Base-by-base conservation (phyloP, 1,140 invertebrate genomes). In the Hyposmocoma kahamanoa region DNA sequence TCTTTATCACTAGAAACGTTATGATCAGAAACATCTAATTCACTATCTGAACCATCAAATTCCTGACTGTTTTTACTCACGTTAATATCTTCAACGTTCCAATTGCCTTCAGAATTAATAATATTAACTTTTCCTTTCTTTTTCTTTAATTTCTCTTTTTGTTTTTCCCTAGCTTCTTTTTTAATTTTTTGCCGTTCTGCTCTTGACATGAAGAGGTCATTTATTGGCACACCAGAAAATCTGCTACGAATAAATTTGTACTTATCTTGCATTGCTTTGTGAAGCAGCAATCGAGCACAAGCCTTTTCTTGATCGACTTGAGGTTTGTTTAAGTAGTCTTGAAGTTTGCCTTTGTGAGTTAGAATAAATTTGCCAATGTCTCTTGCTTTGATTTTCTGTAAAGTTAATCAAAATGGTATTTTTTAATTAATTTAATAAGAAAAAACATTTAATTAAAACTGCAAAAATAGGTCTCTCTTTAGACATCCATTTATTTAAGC, bases 331-430 rank as follows among this genome's bases (percentile, higher is more conserved):
- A 85, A 56, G 62, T 72, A 67, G 4, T 71, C 62, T 51, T 68
- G 69, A 11, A 84, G 36, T 39, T 75, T 61, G n/a, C 68, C 80
- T 42, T 63, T 71, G 18, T 85, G 78, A 15, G 76, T 81, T 0
- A 85, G 61, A 44, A 72, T 75, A 53, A 85, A 85, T 42, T 62
- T 70, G 34, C 76, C 82, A 21, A 85, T 34, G 30, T 81, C 78
- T 21, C 69, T 73, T 19, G 76, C 46, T 64, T 80, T 84, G 22
- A 85, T 69, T 82, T 83, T 85, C 82, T 85, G 79, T 18, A 57
- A 61, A 19, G 41, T 22, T n/a, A n/a, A n/a, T n/a, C n/a, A n/a
- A n/a, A n/a, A n/a, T n/a, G n/a, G n/a, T n/a, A n/a, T n/a, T n/a
- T n/a, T n/a, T n/a, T n/a, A n/a, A n/a, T n/a, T n/a, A 36, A 36